Conservation (phyloP, 2,888 invertebrate genomes). For the Anarsia innoxiella region DNA sequence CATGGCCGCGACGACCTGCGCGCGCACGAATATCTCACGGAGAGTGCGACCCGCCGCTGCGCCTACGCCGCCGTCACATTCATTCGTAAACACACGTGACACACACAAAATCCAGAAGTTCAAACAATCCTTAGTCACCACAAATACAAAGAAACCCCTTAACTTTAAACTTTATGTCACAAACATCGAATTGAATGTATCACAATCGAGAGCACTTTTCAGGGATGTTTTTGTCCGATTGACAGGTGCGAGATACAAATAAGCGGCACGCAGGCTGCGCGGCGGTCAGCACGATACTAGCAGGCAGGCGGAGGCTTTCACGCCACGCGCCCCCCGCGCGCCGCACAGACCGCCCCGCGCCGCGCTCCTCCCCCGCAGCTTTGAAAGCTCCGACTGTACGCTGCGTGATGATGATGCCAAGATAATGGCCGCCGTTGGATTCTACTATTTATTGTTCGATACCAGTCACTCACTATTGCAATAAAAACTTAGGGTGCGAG, state of each 20-base stretch:
- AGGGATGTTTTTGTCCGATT: constrained; percentile 54
- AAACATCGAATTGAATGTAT: constrained; percentile 21
- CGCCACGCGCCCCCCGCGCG: constrained; percentile 49
- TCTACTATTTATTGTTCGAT: constrained; percentile 70
- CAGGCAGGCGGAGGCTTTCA: constrained; percentile 63
- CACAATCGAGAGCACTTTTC: constrained; percentile 48
- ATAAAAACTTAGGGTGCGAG: no score
- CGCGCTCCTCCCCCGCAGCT: constrained; percentile 54
- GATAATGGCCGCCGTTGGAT: constrained; percentile 70
- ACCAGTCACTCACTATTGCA: constrained; percentile 48
- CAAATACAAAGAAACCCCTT: constrained; percentile 2
- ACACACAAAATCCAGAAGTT: constrained; percentile 53
- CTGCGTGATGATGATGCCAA: constrained; percentile 67
- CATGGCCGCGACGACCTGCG: constrained; percentile 73
- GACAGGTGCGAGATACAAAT: constrained; percentile 31
- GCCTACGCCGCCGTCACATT: constrained; percentile 71
- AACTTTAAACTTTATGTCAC: constrained; percentile 11
- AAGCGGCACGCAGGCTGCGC: constrained; percentile 53
- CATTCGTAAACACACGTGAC: constrained; percentile 72
- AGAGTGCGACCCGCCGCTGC: constrained; percentile 67
- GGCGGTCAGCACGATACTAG: constrained; percentile 63
- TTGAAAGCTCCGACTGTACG: constrained; percentile 58
- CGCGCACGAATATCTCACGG: constrained; percentile 72
- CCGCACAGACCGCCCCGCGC: constrained; percentile 32
- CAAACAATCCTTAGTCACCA: constrained; percentile 12